Base-by-base conservation (phyloP, 2,888 invertebrate species). In the Hypena proboscidalis region DNA sequence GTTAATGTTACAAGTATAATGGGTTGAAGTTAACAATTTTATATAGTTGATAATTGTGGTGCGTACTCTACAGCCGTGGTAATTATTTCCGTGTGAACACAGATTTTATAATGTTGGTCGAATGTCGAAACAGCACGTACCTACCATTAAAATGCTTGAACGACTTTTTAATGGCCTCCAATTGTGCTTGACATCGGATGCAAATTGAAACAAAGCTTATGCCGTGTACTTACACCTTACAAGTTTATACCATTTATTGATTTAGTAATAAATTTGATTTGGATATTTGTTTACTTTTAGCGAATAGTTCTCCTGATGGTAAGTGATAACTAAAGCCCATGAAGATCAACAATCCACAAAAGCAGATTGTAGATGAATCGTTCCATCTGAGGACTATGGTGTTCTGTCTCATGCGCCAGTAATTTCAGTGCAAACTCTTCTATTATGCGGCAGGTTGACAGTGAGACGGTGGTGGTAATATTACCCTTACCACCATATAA, bases 21-120 rank as follows among this genome's bases (percentile, higher is more conserved):
- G 11, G 39, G 14, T 21, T 29, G 21, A 38, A 33, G 34, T 38
- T 40, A 42, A 40, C 15, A 48, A 36, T 26, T 35, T 34, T 43
- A 23, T 35, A 40, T 32, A 46, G 37, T 31, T 43, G 39, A 26
- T 63, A 52, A 58, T 51, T 52, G 45, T 41, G 40, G 44, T 23
- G 29, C 20, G 22, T 46, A 56, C 39, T 22, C 21, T 30, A 46
- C 35, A 23, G 19, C 45, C 23, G 26, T 21, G 30, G 45, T 67
- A 63, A 70, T 71, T 66, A 70, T 67, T 68, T 72, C 66, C 68
- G 64, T 70, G 67, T 64, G 69, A 74, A 64, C 52, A 46, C 58
- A 55, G 42, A 36, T 46, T n/a, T 30, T 38, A 35, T 34, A 52
- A 58, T 44, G 44, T 29, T 30, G 10, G 38, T 47, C 39, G 49